These are phyloP conservation scores for Dendronephthya gigantea DNA, from an alignment of 64 coral and sea anemone species.

Conservation along the genomic window DNA sequence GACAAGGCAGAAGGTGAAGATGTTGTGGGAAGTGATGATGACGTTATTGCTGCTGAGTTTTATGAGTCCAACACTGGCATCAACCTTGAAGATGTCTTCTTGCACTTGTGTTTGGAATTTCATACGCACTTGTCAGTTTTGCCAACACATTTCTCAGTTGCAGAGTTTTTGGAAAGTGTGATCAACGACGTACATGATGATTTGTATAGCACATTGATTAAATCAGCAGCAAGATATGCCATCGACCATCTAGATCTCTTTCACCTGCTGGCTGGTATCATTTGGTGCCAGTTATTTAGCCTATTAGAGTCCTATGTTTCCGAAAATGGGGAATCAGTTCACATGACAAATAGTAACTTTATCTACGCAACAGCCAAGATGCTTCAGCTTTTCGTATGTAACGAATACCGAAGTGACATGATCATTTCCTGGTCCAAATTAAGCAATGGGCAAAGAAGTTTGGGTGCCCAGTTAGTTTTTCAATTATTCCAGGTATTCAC, in stretches of 20 bases:
- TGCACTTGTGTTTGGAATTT: neutral
- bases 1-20: neutral
- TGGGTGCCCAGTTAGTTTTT: neutral
- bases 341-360: neutral
- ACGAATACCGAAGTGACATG: neutral
- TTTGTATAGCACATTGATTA: neutral
- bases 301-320: neutral
- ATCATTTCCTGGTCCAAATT: neutral
- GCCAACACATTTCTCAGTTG: neutral
- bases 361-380: neutral
- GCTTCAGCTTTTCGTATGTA: neutral
- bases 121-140: neutral
- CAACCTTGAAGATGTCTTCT: neutral
- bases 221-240: constrained; percentile 6
- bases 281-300: neutral
- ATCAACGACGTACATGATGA: neutral
- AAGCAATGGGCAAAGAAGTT: neutral
- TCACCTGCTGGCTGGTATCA: neutral
- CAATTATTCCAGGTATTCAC: neutral
- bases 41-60: neutral
- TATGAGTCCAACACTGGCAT: neutral
- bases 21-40: neutral
- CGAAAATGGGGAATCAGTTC: constrained; percentile 12
- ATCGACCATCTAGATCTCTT: neutral
- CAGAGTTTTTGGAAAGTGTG: neutral